Evolutionary conservation across 2,888 invertebrate species (phyloP).

Genomic region (Caenorhabditis zanzibari): DNA sequence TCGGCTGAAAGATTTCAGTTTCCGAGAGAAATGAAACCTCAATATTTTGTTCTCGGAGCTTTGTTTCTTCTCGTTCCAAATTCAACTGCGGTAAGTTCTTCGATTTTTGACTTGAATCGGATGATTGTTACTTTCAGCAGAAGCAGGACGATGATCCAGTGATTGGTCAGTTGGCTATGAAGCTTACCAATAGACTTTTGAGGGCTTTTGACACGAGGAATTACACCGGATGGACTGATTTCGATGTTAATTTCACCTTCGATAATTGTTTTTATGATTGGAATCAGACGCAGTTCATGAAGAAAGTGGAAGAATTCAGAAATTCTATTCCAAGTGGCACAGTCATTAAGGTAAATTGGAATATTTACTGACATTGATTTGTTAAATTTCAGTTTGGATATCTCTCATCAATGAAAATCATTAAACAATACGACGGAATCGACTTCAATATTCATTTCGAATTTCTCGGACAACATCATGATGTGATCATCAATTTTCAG

Average conservation of each 20-base stretch:
- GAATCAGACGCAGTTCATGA: neutral
- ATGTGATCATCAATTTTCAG: neutral
- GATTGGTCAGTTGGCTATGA: neutral
- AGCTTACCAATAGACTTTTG: neutral
- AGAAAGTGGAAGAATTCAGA: neutral
- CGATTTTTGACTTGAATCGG: neutral
- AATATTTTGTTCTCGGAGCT: neutral
- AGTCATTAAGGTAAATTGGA: neutral
- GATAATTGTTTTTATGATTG: neutral
- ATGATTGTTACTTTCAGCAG: neutral
- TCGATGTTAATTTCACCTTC: conserved; percentile 14
- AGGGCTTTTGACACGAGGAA: conserved; percentile 5
- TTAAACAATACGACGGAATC: conserved; percentile 10
- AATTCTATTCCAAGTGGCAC: neutral
- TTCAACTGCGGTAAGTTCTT: neutral
- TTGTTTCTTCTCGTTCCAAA: neutral
- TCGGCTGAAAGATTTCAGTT: neutral
- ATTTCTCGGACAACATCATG: conserved; percentile 19
- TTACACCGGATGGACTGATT: conserved; percentile 6
- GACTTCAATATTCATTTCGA: conserved; percentile 14
- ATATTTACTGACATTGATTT: neutral
- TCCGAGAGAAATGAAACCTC: neutral
- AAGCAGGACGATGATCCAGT: neutral
- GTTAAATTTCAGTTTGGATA: conserved; percentile 31
- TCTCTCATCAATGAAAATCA: neutral